phyloP scores from a whole-genome alignment of 2,113 vertebrate genomes.

The Sialia sialis region DNA sequence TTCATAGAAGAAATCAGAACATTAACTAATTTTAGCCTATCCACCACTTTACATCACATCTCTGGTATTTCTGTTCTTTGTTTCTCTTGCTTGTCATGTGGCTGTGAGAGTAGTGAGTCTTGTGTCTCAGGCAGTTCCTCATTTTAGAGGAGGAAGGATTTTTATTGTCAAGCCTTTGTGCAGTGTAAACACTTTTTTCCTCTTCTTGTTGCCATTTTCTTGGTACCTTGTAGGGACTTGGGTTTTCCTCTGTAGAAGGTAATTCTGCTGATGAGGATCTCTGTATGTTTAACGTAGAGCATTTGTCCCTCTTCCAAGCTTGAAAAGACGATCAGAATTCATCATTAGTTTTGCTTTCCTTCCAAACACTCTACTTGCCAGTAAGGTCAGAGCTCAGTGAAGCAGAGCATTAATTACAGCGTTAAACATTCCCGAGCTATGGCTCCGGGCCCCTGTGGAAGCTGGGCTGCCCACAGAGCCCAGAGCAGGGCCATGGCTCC shows the following conservation, averaged over 20 bases:
- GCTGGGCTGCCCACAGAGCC: neutral
- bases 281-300: neutral
- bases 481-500: fast-evolving
- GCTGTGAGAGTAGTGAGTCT: neutral
- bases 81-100: neutral
- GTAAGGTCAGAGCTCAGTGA: neutral
- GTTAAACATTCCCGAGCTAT: neutral
- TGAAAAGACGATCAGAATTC: neutral
- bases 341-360: neutral
- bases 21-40: neutral
- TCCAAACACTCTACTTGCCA: neutral
- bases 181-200: neutral
- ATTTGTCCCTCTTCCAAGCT: neutral
- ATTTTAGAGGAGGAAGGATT: neutral
- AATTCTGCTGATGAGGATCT: neutral
- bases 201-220: neutral
- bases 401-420: fast-evolving
- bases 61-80: neutral
- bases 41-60: neutral
- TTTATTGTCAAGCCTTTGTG: neutral
- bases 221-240: neutral
- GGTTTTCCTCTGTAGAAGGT: neutral
- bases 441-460: neutral
- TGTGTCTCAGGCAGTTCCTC: neutral
- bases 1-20: neutral